Percentiles rank a stretch among this genome's conserved stretches.
Conservation (phyloP, 2,113 vertebrate genomes). For the Microcebus jonahi region DNA sequence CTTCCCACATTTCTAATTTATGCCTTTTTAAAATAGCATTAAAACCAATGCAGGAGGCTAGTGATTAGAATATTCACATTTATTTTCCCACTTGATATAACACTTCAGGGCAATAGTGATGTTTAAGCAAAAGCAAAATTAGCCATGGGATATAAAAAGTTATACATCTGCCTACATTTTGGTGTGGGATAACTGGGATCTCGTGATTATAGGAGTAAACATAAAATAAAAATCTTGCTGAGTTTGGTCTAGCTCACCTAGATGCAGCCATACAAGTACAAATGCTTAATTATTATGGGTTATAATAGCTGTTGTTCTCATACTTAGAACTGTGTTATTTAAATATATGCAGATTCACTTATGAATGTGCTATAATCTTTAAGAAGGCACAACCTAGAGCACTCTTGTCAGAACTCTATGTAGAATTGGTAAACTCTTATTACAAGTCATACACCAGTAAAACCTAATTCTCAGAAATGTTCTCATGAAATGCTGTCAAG, state of each 20-base stretch:
- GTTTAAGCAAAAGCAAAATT: not conserved
- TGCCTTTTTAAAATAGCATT: not conserved
- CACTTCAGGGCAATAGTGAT: not conserved
- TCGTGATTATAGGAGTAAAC: not conserved
- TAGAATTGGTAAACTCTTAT: not conserved
- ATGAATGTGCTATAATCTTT: not conserved
- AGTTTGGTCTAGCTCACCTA: not conserved
- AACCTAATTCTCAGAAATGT: not conserved
- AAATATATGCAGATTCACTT: not conserved
- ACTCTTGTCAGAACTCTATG: not conserved
- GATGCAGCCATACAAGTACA: not conserved
- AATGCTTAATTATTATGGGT: not conserved
- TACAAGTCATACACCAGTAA: not conserved
- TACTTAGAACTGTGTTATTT: not conserved
- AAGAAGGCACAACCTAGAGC: not conserved
- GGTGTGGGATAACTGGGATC: not conserved
- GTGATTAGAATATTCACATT: slow-evolving; percentile 7
- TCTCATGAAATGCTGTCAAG: not conserved
- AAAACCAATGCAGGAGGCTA: not conserved
- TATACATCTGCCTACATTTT: not conserved
- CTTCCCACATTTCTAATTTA: not conserved
- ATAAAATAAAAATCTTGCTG: not conserved
- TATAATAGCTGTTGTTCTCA: not conserved
- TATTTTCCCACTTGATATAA: not conserved
- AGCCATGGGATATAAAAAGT: not conserved